Evolutionary conservation across 1,140 invertebrate genomes (phyloP).

Genomic region (Propsilocerus akamusi): DNA sequence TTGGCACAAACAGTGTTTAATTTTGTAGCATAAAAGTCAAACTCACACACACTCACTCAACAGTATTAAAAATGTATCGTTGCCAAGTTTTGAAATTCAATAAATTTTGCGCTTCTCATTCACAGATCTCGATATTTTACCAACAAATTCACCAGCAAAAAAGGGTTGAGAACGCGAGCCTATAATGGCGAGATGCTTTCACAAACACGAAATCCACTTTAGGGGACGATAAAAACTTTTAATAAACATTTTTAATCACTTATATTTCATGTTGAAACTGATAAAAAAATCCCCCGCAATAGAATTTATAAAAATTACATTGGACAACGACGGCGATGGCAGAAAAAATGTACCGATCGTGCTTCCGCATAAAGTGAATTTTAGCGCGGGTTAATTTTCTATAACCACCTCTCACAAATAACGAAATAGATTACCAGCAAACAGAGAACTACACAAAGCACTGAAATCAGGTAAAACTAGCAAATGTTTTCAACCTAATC

Average conservation of each 20-base stretch:
- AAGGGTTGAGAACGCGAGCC: no score
- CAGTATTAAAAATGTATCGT: not conserved
- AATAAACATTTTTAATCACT: constrained; percentile 4
- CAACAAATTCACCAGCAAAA: no score
- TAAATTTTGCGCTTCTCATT: not conserved
- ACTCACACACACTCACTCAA: not conserved
- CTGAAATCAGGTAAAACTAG: no score
- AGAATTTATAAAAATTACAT: not conserved
- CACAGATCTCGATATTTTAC: not conserved
- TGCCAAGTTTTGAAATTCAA: not conserved
- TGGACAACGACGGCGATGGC: not conserved
- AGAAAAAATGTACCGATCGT: constrained; percentile 1
- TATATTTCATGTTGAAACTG: constrained; percentile 2
- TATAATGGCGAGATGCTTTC: no score
- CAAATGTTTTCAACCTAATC: not conserved
- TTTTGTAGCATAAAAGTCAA: constrained; percentile 1
- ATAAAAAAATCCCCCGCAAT: constrained; percentile 1
- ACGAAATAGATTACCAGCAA: constrained; percentile 1
- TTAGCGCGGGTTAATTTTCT: not conserved
- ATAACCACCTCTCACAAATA: constrained; percentile 4
- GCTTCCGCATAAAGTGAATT: not conserved
- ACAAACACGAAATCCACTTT: no score
- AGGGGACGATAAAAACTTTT: no score
- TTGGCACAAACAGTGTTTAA: not conserved
- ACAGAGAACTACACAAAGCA: no score